These are phyloP conservation scores for Thysanoteuthis rhombus DNA, from an alignment of 2,888 invertebrate species.

Conservation along the genomic window DNA sequence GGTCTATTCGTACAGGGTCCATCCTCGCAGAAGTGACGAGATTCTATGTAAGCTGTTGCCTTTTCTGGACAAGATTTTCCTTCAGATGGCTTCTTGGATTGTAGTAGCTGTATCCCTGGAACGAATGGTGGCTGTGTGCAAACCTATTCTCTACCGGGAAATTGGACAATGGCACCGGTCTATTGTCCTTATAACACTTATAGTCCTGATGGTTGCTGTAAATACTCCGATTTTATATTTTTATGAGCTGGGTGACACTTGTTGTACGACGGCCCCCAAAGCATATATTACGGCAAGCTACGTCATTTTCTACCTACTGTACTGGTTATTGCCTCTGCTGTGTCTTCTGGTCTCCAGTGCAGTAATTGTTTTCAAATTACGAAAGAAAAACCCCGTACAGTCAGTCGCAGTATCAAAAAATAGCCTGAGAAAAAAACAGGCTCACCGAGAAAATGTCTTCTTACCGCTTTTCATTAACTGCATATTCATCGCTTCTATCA, in stretches of 20 bases:
- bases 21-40: too few species aligned
- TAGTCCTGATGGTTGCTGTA: neutral
- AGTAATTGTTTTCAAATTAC: neutral
- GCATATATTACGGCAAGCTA: neutral
- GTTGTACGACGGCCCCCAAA: neutral
- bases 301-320: neutral
- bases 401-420: neutral
- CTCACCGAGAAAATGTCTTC: neutral
- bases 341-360: neutral
- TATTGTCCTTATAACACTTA: neutral
- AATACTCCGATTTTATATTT: neutral
- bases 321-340: neutral
- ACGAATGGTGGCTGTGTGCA: neutral
- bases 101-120: neutral
- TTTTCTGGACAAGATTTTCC: neutral
- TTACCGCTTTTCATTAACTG: neutral
- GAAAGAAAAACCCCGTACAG: too few species aligned
- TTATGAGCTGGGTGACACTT: neutral
- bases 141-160: neutral
- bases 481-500: neutral
- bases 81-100: neutral
- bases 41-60: neutral
- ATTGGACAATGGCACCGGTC: neutral
- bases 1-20: neutral
- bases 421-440: neutral